A percentile compares a stretch with the other conserved stretches of the same genome.
Conservation (phyloP, 2,888 invertebrate genomes). For the Calephelis perditalis region DNA sequence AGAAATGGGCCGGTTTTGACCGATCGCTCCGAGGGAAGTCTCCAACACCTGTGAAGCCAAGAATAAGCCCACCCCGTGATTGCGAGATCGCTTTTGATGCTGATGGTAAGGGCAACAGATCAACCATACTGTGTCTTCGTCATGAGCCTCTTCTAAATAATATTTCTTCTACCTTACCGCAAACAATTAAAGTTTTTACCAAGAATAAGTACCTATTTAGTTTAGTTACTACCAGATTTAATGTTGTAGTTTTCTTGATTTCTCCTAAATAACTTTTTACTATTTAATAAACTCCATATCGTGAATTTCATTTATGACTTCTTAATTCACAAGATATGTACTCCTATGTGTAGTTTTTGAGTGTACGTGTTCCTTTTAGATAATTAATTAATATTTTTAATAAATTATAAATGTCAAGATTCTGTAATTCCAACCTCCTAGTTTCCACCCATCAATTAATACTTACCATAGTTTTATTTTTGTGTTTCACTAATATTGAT, state of each 20-base stretch:
- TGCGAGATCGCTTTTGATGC: slow-evolving; percentile 85
- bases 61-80: slow-evolving; percentile 83
- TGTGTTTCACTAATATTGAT: slow-evolving; percentile 15
- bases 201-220: slow-evolving; percentile 10
- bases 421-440: no score
- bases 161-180: not conserved
- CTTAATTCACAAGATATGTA: slow-evolving; percentile 47
- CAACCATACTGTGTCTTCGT: slow-evolving; percentile 51
- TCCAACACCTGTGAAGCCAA: slow-evolving; percentile 85
- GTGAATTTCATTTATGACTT: slow-evolving; percentile 59
- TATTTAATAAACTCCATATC: slow-evolving; percentile 15
- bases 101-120: slow-evolving; percentile 81
- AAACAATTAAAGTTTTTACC: slow-evolving; percentile 2
- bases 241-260: slow-evolving; percentile 6
- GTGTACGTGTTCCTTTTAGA: slow-evolving; percentile 62
- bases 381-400: no score
- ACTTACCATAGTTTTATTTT: not conserved
- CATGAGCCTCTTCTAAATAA: slow-evolving; percentile 40
- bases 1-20: slow-evolving; percentile 76
- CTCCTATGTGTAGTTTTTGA: slow-evolving; percentile 36
- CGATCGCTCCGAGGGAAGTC: slow-evolving; percentile 78
- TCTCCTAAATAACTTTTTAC: not conserved
- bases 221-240: not conserved
- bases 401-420: not conserved
- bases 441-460: no score